Evolutionary conservation across 2,888 invertebrate species (phyloP).

Genomic region (Beris morrisii): DNA sequence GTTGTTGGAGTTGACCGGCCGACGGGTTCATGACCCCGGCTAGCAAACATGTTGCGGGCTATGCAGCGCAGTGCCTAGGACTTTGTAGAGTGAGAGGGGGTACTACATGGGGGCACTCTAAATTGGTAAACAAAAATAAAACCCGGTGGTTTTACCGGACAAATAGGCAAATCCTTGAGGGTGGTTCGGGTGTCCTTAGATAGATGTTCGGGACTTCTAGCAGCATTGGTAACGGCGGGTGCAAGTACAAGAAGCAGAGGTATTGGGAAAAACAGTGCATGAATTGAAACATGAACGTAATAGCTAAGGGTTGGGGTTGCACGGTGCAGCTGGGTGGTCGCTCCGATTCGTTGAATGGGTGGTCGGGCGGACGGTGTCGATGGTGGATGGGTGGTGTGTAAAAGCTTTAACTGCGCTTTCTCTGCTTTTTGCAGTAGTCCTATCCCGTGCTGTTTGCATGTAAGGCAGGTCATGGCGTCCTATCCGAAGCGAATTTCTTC

Average conservation of each 20-base stretch:
- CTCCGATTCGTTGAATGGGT: background rate
- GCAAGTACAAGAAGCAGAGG: background rate
- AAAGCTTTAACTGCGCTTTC: conserved; percentile 38
- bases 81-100: no score
- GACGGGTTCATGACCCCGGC: conserved; percentile 36
- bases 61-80: background rate
- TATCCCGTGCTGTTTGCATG: conserved; percentile 57
- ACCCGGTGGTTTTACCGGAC: background rate
- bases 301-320: conserved; percentile 2
- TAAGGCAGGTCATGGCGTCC: conserved; percentile 57
- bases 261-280: background rate
- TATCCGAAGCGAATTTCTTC: conserved; percentile 5
- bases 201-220: no score
- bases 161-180: background rate
- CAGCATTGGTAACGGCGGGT: background rate
- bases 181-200: background rate
- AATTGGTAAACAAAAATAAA: conserved; percentile 6
- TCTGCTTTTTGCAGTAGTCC: conserved; percentile 47
- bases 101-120: no score
- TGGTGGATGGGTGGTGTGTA: conserved; percentile 23
- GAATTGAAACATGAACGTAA: no score
- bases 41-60: conserved; percentile 26
- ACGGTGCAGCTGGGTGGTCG: background rate
- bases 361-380: background rate
- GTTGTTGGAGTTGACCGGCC: conserved; percentile 18